Percentiles rank a stretch among this genome's conserved stretches.
phyloP scores from a whole-genome alignment of 2,797 vertebrate species.

The Tamandua tetradactyla region DNA sequence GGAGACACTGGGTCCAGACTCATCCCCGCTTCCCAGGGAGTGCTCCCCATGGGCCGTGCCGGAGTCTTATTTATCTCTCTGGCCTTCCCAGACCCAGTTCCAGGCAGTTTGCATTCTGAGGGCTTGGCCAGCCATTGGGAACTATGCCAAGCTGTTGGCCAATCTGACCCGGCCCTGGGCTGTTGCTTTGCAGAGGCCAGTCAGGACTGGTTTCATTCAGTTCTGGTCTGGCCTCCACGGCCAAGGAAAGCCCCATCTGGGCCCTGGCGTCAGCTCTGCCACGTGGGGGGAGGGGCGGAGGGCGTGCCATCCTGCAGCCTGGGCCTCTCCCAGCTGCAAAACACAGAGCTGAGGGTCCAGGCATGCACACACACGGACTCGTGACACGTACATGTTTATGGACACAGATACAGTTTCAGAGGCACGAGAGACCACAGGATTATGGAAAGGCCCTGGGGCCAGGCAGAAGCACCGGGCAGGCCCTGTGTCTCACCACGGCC shows the following conservation, averaged over 20 bases:
- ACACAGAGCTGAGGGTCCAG: neutral
- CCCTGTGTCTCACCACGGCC: neutral
- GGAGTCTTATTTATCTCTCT: neutral
- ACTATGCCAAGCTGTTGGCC: neutral
- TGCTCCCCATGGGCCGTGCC: neutral
- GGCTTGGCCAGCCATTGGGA: neutral
- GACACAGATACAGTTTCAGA: neutral
- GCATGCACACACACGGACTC: neutral
- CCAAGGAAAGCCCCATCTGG: constrained; percentile 22
- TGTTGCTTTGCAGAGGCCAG: neutral
- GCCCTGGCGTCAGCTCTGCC: neutral
- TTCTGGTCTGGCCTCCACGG: neutral
- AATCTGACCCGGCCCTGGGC: neutral
- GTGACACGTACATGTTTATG: fast-evolving
- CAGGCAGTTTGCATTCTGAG: neutral
- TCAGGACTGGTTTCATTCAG: constrained; percentile 30
- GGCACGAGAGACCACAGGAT: neutral
- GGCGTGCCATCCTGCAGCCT: neutral
- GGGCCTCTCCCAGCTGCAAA: neutral
- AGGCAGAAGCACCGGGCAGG: neutral
- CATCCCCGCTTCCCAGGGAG: neutral
- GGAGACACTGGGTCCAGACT: neutral
- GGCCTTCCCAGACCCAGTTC: neutral
- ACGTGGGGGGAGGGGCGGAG: too few relatives aligned
- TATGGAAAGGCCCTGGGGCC: neutral